Evolutionary conservation across 1,140 invertebrate genomes (phyloP).

Genomic region (Sweltsa coloradensis): DNA sequence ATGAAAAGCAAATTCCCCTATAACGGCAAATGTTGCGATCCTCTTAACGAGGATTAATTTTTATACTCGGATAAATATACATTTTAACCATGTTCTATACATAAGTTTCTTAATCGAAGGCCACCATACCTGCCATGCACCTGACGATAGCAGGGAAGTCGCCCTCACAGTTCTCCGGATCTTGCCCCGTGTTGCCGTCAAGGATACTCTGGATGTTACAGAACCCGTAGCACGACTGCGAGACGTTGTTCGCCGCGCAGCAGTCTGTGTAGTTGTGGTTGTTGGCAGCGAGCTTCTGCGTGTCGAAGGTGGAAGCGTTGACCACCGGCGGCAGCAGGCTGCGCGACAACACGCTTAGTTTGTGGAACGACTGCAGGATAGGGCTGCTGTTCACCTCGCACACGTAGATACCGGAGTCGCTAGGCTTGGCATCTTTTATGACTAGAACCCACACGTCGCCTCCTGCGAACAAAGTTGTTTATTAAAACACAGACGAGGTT

Average conservation of each 20-base stretch:
- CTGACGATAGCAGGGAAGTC: conserved; percentile 64
- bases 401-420: conserved; percentile 63
- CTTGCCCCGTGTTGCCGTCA: conserved; percentile 60
- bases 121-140: conserved; percentile 41
- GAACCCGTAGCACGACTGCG: conserved; percentile 54
- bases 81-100: no score
- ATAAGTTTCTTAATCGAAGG: no score
- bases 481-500: no score
- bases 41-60: no score
- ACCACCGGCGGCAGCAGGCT: conserved; percentile 21
- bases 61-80: no score
- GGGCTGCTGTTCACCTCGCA: conserved; percentile 59
- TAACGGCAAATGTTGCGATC: no score
- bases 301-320: conserved; percentile 7
- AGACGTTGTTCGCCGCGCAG: conserved; percentile 53
- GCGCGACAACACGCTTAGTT: conserved; percentile 49
- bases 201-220: conserved; percentile 72
- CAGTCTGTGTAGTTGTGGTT: conserved; percentile 66
- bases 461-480: conserved; percentile 29
- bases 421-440: conserved; percentile 49
- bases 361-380: conserved; percentile 57
- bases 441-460: conserved; percentile 75
- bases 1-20: no score
- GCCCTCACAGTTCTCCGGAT: conserved; percentile 62
- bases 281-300: conserved; percentile 28